These are phyloP conservation scores for Ectemnius continuus DNA, from an alignment of 2,888 invertebrate species.

Conservation along the genomic window DNA sequence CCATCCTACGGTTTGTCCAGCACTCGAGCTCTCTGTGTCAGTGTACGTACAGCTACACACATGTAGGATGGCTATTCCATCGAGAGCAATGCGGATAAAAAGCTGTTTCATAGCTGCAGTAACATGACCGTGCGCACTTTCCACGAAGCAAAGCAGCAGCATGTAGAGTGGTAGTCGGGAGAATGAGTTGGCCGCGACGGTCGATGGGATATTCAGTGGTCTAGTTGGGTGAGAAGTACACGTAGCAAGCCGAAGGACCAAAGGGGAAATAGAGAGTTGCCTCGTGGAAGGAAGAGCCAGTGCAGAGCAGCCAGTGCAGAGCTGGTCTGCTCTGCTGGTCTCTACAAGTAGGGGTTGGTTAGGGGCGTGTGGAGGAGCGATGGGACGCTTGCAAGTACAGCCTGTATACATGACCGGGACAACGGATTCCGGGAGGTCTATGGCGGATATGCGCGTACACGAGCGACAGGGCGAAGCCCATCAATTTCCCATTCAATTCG, in stretches of 20 bases:
- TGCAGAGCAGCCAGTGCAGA: too few species aligned
- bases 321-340: too few species aligned
- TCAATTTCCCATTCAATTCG: conserved; percentile 73
- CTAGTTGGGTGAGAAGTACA: neutral
- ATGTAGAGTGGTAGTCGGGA: neutral
- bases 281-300: neutral
- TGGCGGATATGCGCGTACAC: conserved; percentile 66
- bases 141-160: neutral
- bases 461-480: conserved; percentile 70
- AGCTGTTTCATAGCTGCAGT: too few species aligned
- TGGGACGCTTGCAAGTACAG: conserved; percentile 47
- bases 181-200: neutral
- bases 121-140: too few species aligned
- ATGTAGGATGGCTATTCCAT: too few species aligned
- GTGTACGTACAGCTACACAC: too few species aligned
- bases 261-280: conserved; percentile 7
- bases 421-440: conserved; percentile 64
- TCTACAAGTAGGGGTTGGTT: neutral
- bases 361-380: conserved; percentile 2
- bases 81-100: too few species aligned
- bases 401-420: conserved; percentile 63
- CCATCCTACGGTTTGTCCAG: too few species aligned
- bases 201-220: neutral
- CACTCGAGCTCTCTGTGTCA: too few species aligned
- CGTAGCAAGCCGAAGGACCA: neutral